These are phyloP conservation scores for Petrocephalus schoutedeni DNA, from an alignment of 2,797 vertebrate species.

Conservation along the genomic window DNA sequence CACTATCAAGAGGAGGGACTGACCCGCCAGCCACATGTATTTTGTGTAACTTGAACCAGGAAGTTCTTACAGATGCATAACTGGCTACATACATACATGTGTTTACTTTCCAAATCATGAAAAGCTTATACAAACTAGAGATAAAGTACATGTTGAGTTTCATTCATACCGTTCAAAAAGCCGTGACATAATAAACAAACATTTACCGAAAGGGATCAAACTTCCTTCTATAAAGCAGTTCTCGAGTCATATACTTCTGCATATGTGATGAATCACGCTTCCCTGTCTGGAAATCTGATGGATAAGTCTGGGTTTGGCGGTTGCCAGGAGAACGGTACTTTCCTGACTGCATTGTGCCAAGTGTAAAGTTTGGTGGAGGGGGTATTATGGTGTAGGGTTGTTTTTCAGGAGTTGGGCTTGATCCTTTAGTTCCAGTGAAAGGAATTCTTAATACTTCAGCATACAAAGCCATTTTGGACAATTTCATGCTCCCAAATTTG, in stretches of 20 bases:
- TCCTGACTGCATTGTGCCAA: no score
- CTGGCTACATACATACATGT: background rate
- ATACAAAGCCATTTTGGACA: no score
- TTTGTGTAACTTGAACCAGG: background rate
- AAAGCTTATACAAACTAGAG: background rate
- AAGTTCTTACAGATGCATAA: background rate
- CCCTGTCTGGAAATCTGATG: no score
- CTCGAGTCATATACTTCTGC: background rate
- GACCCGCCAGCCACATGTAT: background rate
- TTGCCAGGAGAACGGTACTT: no score
- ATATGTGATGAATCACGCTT: background rate
- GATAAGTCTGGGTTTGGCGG: no score
- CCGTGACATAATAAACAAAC: background rate
- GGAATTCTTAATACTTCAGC: no score
- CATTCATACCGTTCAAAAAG: background rate
- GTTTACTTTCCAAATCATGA: background rate
- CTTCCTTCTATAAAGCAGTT: background rate
- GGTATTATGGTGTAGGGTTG: no score
- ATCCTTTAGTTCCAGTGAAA: no score
- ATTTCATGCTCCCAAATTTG: no score
- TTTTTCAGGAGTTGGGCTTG: no score
- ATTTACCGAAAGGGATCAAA: background rate
- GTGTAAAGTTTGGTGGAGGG: no score
- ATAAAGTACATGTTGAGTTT: background rate
- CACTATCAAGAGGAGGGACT: background rate